A percentile compares a stretch with the other conserved stretches of the same genome.
phyloP scores from a whole-genome alignment of 2,113 vertebrate species.

The Sinocyclocheilus maitianheensis region DNA sequence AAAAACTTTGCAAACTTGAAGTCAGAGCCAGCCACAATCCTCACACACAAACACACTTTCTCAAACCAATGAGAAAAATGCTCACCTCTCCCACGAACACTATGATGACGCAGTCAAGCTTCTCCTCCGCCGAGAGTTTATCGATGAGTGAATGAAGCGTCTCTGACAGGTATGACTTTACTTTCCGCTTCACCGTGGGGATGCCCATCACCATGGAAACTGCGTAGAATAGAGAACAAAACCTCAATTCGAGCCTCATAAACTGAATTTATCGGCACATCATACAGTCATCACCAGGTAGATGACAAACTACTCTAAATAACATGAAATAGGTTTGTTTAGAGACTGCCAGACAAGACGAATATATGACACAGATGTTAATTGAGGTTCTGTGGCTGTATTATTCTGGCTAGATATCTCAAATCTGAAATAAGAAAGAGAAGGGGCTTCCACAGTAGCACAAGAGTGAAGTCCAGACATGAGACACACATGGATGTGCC shows the following conservation, averaged over 20 bases:
- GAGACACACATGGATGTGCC: background rate
- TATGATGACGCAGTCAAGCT: constrained; percentile 93
- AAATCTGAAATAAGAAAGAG: background rate
- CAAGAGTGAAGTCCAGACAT: background rate
- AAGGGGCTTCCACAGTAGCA: background rate
- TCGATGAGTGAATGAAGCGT: constrained; percentile 95
- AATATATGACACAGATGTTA: background rate
- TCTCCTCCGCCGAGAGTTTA: constrained; percentile 94
- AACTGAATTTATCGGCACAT: background rate
- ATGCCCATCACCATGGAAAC: constrained; percentile 99
- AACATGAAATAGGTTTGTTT: background rate
- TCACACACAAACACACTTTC: background rate
- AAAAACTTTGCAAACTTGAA: background rate
- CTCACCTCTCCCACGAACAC: constrained; percentile 97
- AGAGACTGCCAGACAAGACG: background rate
- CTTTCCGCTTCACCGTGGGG: constrained; percentile 97
- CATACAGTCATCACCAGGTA: background rate
- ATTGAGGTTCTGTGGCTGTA: background rate
- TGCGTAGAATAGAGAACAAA: constrained; percentile 65
- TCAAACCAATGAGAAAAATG: background rate
- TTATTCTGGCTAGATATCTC: background rate
- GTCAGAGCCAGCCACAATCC: background rate
- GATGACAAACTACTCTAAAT: constrained; percentile 6
- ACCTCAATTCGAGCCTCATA: constrained; percentile 45
- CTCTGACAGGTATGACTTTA: constrained; percentile 96